Evolutionary conservation across 2,113 vertebrate genomes (phyloP).

Genomic region (Odocoileus virginianus): DNA sequence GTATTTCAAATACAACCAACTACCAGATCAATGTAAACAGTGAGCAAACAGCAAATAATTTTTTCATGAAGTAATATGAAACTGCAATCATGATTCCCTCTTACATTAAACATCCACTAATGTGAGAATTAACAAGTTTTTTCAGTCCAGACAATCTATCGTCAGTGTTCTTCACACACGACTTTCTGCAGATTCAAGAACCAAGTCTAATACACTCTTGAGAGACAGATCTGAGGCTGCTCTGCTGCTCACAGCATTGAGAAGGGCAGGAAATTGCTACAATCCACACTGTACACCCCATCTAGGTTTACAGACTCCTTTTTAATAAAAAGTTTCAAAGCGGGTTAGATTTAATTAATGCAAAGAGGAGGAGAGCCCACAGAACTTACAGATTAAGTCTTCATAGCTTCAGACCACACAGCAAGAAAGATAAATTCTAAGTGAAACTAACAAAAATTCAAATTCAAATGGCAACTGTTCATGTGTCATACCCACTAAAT

Average conservation of each 20-base stretch:
- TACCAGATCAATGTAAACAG: neutral
- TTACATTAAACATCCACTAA: neutral
- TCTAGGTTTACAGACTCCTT: neutral
- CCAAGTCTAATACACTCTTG: neutral
- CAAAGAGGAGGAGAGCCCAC: neutral
- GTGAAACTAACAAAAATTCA: neutral
- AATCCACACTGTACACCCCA: neutral
- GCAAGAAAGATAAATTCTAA: constrained; percentile 19
- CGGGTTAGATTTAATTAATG: neutral
- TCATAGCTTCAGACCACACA: neutral
- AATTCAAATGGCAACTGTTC: neutral
- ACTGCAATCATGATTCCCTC: neutral
- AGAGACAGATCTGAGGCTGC: neutral
- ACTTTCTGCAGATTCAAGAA: neutral
- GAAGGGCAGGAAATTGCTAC: neutral
- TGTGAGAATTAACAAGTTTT: neutral
- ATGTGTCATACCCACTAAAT: neutral
- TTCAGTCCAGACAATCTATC: neutral
- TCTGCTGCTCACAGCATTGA: neutral
- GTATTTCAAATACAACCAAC: neutral
- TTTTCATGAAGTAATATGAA: neutral
- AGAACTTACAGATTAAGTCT: neutral
- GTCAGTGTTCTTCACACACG: neutral
- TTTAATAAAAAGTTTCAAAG: neutral
- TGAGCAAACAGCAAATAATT: neutral